Evolutionary conservation across 2,888 invertebrate species (phyloP).

Genomic region (Tridacna crocea): DNA sequence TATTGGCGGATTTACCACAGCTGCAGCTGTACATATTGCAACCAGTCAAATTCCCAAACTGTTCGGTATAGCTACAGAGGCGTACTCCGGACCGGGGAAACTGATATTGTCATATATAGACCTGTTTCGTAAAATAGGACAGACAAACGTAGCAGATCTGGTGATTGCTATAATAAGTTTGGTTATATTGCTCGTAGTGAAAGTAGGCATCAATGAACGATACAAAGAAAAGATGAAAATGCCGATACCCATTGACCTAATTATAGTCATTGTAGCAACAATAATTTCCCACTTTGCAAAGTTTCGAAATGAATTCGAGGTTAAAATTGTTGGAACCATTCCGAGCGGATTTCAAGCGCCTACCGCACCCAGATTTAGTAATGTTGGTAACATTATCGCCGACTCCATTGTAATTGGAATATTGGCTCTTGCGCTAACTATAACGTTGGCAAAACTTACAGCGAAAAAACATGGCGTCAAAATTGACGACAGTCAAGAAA

Average conservation of each 20-base stretch:
- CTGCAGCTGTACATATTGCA: conserved; percentile 69
- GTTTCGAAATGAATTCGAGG: conserved; percentile 55
- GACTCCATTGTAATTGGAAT: conserved; percentile 73
- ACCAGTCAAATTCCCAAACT: conserved; percentile 68
- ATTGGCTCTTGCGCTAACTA: conserved; percentile 71
- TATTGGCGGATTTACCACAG: conserved; percentile 74
- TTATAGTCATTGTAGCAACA: conserved; percentile 73
- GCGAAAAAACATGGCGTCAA: conserved; percentile 80
- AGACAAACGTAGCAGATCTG: conserved; percentile 89
- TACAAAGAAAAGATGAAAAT: conserved; percentile 72
- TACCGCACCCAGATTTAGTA: conserved; percentile 61
- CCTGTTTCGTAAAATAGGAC: conserved; percentile 86
- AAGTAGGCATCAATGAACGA: conserved; percentile 72
- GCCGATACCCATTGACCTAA: conserved; percentile 81
- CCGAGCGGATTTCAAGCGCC: conserved; percentile 75
- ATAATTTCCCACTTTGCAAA: conserved; percentile 73
- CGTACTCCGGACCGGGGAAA: conserved; percentile 61
- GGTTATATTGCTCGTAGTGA: conserved; percentile 86
- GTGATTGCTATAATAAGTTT: conserved; percentile 89
- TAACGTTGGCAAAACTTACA: conserved; percentile 80
- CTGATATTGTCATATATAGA: conserved; percentile 86
- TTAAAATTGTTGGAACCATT: conserved; percentile 70
- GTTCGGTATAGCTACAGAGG: conserved; percentile 55
- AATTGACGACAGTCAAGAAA: conserved; percentile 82
- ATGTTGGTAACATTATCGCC: conserved; percentile 40